A percentile compares a stretch with the other conserved stretches of the same genome.
Conservation (phyloP, 2,888 invertebrate genomes). For the Amphimallon solstitiale region DNA sequence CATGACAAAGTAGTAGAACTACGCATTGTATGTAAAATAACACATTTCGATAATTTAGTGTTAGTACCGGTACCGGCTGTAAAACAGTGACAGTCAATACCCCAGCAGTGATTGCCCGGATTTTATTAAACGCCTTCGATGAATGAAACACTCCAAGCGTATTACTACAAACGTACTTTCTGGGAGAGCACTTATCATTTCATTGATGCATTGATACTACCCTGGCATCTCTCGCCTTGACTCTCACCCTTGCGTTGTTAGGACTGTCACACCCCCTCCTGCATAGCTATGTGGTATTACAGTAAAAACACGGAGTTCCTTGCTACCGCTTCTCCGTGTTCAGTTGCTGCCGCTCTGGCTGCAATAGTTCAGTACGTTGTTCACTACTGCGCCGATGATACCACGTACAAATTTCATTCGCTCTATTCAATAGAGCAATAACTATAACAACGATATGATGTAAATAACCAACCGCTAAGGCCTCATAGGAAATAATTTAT, state of each 20-base stretch:
- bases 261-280: conserved; percentile 39
- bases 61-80: not conserved
- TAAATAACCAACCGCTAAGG: not conserved
- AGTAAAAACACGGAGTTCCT: conserved; percentile 31
- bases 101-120: not conserved
- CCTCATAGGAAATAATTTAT: not conserved
- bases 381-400: conserved; percentile 18
- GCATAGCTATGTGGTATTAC: conserved; percentile 44
- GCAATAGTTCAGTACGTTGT: conserved; percentile 11
- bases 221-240: conserved; percentile 31
- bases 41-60: not conserved
- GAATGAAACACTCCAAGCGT: conserved; percentile 1
- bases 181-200: not conserved
- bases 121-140: conserved; percentile 17
- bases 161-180: conserved; percentile 4
- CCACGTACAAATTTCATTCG: conserved; percentile 18
- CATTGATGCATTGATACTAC: conserved; percentile 35
- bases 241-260: conserved; percentile 35
- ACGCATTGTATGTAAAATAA: not conserved
- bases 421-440: not conserved
- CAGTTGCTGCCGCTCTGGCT: conserved; percentile 20
- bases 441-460: conserved; percentile 8
- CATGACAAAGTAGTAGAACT: not conserved
- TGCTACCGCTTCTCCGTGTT: conserved; percentile 39
- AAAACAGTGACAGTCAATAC: not conserved